Conservation (phyloP, 2,888 invertebrate genomes). For the Drosophila demipolita region DNA sequence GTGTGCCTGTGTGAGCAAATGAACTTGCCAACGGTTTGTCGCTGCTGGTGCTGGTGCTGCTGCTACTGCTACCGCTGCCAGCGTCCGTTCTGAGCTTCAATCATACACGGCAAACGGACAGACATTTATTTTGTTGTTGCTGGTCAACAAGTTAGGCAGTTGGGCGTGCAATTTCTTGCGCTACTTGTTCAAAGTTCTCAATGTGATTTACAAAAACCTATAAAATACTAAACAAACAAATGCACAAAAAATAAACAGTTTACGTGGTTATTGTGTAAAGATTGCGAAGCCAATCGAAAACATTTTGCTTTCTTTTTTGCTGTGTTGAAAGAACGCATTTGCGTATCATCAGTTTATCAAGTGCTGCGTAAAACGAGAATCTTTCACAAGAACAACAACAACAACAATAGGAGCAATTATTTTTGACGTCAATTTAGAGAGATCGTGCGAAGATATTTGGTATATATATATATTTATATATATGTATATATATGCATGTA, state of each 20-base stretch:
- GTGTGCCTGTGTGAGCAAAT: background rate
- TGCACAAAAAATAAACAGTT: background rate
- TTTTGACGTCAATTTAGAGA: slow-evolving; percentile 54
- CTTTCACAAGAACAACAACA: slow-evolving; percentile 5
- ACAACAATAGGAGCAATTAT: background rate
- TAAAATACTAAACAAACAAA: background rate
- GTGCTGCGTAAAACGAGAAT: slow-evolving; percentile 57
- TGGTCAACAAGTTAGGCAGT: slow-evolving; percentile 60
- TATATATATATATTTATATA: background rate
- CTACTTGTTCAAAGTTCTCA: slow-evolving; percentile 19
- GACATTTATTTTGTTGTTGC: slow-evolving; percentile 69
- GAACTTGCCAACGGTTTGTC: slow-evolving; percentile 10
- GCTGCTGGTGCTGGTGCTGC: slow-evolving; percentile 4
- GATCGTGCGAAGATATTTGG: slow-evolving; percentile 18
- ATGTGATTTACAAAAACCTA: slow-evolving; percentile 1
- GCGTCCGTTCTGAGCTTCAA: slow-evolving; percentile 71
- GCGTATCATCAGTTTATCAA: slow-evolving; percentile 29
- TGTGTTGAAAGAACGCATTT: slow-evolving; percentile 27
- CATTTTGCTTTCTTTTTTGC: background rate
- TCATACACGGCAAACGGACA: slow-evolving; percentile 54
- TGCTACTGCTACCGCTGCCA: slow-evolving; percentile 14
- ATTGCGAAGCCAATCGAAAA: background rate
- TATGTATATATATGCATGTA: no score
- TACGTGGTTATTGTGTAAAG: background rate
- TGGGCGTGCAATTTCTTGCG: slow-evolving; percentile 56